These are phyloP conservation scores for Ceyx cyanopectus DNA, from an alignment of 2,113 vertebrate species.

Conservation along the genomic window DNA sequence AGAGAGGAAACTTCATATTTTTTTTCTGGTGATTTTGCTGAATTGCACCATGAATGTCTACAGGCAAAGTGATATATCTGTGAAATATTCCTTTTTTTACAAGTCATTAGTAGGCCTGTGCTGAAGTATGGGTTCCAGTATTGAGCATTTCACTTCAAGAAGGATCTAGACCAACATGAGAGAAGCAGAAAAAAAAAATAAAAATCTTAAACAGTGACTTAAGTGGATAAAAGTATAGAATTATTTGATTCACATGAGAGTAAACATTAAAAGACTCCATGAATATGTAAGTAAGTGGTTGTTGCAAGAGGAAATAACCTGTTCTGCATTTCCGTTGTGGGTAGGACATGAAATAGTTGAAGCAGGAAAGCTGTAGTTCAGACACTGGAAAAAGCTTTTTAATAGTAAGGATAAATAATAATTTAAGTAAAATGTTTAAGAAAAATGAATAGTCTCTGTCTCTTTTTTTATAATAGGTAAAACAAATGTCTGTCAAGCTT, in stretches of 20 bases:
- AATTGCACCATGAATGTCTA: not conserved
- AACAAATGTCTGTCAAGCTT: not conserved
- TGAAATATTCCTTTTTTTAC: not conserved
- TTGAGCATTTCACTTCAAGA: not conserved
- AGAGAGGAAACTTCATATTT: not conserved
- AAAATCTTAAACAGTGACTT: not conserved
- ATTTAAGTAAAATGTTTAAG: not conserved
- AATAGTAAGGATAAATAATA: not conserved
- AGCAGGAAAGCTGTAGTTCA: not conserved
- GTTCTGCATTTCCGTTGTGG: not conserved
- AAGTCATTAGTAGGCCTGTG: not conserved
- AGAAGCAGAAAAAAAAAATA: not conserved
- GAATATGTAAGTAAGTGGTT: fast-evolving
- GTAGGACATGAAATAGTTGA: not conserved
- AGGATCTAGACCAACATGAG: not conserved
- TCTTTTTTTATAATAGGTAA: not conserved
- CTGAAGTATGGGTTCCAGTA: not conserved
- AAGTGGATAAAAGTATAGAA: not conserved
- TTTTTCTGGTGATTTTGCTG: not conserved
- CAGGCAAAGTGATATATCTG: not conserved
- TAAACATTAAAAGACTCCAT: not conserved
- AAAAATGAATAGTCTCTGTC: not conserved
- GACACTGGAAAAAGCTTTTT: not conserved
- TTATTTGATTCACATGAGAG: not conserved
- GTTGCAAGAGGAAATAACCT: not conserved